Evolutionary conservation across 2,113 vertebrate species (phyloP).

Genomic region (Tauraco erythrolophus): DNA sequence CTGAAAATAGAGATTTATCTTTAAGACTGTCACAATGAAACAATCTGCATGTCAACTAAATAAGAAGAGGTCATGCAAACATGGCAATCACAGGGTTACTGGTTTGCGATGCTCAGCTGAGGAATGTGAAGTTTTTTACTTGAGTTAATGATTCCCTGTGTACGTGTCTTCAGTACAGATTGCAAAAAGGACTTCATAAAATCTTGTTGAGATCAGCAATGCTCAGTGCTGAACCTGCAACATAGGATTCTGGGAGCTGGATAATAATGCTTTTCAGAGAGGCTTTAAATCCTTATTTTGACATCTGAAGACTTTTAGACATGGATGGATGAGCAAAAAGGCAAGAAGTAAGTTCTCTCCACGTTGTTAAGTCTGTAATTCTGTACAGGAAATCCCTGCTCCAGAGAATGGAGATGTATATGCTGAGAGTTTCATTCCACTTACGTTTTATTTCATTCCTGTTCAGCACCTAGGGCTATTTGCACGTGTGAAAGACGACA

Average conservation of each 20-base stretch:
- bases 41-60: not conserved
- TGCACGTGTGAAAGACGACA: not conserved
- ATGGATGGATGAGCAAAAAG: not conserved
- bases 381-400: not conserved
- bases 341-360: not conserved
- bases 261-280: not conserved
- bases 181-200: not conserved
- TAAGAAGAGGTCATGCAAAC: not conserved
- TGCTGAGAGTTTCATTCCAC: not conserved
- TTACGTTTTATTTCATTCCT: not conserved
- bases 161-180: not conserved
- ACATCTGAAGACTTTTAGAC: not conserved
- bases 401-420: not conserved
- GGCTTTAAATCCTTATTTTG: not conserved
- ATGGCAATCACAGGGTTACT: not conserved
- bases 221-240: not conserved
- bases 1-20: not conserved
- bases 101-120: not conserved
- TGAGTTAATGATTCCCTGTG: not conserved
- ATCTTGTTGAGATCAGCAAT: not conserved
- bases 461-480: not conserved
- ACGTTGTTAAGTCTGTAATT: not conserved
- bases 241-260: not conserved
- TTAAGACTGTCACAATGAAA: not conserved
- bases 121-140: not conserved